Percentiles rank a stretch among this genome's conserved stretches.
These are phyloP conservation scores for Nannobrachium achirus DNA, from an alignment of 2,113 vertebrate species.

Conservation along the genomic window DNA sequence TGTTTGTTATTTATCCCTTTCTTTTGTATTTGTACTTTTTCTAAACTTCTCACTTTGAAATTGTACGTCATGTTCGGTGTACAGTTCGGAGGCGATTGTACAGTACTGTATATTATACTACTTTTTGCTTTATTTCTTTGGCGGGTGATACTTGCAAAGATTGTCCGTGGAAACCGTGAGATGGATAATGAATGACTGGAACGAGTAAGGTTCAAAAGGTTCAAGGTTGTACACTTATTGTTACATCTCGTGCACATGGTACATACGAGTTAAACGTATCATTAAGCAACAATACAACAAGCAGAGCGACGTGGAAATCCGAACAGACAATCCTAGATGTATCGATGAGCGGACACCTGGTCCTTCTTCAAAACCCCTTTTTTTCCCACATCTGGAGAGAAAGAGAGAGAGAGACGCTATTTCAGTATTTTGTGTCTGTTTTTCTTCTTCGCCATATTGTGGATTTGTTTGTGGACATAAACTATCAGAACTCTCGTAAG, in stretches of 20 bases:
- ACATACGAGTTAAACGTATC: background rate
- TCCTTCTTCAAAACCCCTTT: slow-evolving; percentile 82
- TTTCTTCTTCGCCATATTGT: slow-evolving; percentile 87
- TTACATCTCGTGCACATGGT: background rate
- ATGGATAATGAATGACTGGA: no score
- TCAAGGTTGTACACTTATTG: no score
- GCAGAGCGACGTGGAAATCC: slow-evolving; percentile 21
- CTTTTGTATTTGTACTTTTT: slow-evolving; percentile 68
- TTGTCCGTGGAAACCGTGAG: no score
- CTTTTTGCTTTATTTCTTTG: no score
- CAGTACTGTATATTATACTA: slow-evolving; percentile 88
- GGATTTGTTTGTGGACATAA: slow-evolving; percentile 87
- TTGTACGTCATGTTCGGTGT: slow-evolving; percentile 77
- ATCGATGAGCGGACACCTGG: slow-evolving; percentile 45
- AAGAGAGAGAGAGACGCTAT: slow-evolving; percentile 45
- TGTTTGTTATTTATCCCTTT: slow-evolving; percentile 40
- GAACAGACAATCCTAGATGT: slow-evolving; percentile 78
- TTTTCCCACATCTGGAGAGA: slow-evolving; percentile 65
- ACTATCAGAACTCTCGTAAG: slow-evolving; percentile 85
- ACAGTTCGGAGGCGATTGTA: slow-evolving; percentile 88
- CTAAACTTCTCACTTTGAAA: slow-evolving; percentile 55
- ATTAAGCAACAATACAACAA: slow-evolving; percentile 26
- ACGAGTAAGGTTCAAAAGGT: no score
- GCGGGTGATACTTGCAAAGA: no score
- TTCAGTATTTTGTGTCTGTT: slow-evolving; percentile 90